Conservation (phyloP, 2,888 invertebrate genomes). For the Imbricaverruca yamaguchii region DNA sequence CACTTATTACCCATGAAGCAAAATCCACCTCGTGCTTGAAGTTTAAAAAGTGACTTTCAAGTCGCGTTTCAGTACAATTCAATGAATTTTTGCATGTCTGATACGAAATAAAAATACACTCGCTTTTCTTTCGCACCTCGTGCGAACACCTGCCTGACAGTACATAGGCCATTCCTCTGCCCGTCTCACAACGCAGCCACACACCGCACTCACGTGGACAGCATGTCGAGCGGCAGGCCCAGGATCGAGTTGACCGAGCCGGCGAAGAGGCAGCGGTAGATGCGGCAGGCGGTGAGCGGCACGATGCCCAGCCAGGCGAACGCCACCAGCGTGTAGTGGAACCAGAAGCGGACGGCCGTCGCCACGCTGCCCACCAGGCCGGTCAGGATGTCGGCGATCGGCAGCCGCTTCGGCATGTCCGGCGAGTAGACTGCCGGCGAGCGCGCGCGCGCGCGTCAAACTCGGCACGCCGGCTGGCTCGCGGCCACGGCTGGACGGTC, state of each 20-base stretch:
- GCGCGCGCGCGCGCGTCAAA: neutral
- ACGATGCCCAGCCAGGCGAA: conserved; percentile 96
- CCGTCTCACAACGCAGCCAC: too few species aligned
- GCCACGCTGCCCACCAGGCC: conserved; percentile 82
- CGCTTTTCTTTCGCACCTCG: too few species aligned
- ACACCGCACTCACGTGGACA: conserved; percentile 57
- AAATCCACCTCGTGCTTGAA: too few species aligned
- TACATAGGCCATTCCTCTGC: too few species aligned
- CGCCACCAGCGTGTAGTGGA: conserved; percentile 94
- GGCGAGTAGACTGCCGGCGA: conserved; percentile 74
- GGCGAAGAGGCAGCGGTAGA: conserved; percentile 86
- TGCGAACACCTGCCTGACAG: too few species aligned
- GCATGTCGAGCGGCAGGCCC: conserved; percentile 80
- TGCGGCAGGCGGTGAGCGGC: conserved; percentile 90
- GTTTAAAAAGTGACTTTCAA: too few species aligned
- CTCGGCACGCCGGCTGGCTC: too few species aligned
- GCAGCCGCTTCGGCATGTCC: conserved; percentile 97
- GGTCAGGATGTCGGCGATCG: conserved; percentile 81
- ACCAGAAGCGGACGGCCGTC: conserved; percentile 91
- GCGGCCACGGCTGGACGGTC: too few species aligned
- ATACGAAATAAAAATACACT: too few species aligned
- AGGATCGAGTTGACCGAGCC: conserved; percentile 71
- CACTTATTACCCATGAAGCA: too few species aligned
- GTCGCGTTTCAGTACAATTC: too few species aligned
- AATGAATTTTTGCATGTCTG: too few species aligned